Base-by-base conservation (phyloP, 2,797 vertebrate species). In the Poeciliopsis turneri region DNA sequence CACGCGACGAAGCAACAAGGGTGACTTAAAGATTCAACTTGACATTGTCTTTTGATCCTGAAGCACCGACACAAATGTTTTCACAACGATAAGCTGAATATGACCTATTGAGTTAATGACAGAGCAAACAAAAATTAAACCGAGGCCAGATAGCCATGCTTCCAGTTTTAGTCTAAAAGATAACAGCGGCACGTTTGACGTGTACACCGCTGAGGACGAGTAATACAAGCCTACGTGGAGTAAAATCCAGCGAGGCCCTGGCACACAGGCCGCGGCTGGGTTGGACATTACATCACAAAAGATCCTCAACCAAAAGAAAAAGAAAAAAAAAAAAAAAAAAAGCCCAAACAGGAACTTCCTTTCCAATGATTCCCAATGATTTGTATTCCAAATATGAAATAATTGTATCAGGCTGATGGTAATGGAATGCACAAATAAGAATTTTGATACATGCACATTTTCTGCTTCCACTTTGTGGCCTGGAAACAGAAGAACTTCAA, bases 271-370 rank as follows among this genome's bases (percentile, higher is more conserved):
- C 82, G 77, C 71, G 72, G 75, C 30, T 28, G 64, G 78, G 88
- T 77, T 90, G 90, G 87, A 88, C 91, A 89, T 92, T 92, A 79
- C 39, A 43, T 28, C 66, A 69, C 36, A 11, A 68, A 25, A 68
- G 20, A 68, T 13, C 6, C 66, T 25, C 4, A 57, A 28, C 55
- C 10, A 4, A 13, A 28, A 57, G 36, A 36, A 28, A 15, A 18
- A 64, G 3, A 12, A n/a, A 55, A 23, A 10, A 25, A 0, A 25
- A 0, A 30, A 30, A 30, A 1, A 30, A 11, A 25, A n/a, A 4
- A 30, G 5, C 28, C 8, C 7, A 25, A 45, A 74, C 88, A 69
- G 57, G 70, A 30, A 5, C 18, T 64, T 28, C 16, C 7, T 39
- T 39, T 28, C 13, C 47, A 45, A n/a, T 30, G 16, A 30, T 25